Percentiles rank a stretch among this genome's conserved stretches.
These are phyloP conservation scores for Acanthisitta chloris DNA, from an alignment of 2,113 vertebrate species.

Conservation along the genomic window DNA sequence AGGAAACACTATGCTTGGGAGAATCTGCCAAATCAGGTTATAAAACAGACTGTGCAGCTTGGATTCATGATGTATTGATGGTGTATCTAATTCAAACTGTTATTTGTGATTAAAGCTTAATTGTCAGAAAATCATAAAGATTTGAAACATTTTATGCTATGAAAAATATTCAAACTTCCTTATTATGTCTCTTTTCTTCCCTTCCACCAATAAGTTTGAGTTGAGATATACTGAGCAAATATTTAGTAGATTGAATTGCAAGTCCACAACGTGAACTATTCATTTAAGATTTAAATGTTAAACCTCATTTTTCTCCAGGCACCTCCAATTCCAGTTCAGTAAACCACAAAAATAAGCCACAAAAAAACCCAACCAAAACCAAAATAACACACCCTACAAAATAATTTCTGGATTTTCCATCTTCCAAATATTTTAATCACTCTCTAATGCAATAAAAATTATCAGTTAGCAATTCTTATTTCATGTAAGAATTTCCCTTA, in stretches of 20 bases:
- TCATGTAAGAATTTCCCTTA: neutral
- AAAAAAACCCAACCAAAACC: neutral
- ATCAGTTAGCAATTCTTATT: neutral
- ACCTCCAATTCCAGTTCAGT: neutral
- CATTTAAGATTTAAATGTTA: neutral
- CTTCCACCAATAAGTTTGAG: neutral
- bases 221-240: neutral
- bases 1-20: neutral
- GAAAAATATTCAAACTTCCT: neutral
- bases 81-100: neutral
- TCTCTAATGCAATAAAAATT: neutral
- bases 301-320: neutral
- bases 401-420: neutral
- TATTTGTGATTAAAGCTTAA: neutral
- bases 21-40: neutral
- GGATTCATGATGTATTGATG: neutral
- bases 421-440: neutral
- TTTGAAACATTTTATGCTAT: neutral
- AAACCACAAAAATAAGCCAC: too few species aligned
- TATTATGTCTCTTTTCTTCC: neutral
- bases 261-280: neutral
- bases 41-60: neutral
- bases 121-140: neutral
- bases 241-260: neutral
- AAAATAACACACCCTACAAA: neutral